Evolutionary conservation across 2,113 vertebrate genomes (phyloP).

Genomic region (Semnornis frantzii): DNA sequence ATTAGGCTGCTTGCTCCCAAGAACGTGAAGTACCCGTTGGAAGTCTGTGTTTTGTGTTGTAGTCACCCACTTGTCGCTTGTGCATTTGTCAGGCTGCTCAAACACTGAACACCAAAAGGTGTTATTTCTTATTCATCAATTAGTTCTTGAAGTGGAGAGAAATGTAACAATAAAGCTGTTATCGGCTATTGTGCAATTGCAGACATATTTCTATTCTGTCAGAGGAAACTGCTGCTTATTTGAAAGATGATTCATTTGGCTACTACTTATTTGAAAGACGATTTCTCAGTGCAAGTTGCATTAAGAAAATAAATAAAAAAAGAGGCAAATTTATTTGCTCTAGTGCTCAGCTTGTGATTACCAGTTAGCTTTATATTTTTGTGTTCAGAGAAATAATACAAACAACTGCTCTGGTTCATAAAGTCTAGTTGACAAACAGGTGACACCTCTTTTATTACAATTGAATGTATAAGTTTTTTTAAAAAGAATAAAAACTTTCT

Average conservation of each 20-base stretch:
- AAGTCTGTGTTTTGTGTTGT: not conserved
- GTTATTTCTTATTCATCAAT: not conserved
- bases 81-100: not conserved
- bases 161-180: slow-evolving; percentile 5
- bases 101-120: not conserved
- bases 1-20: not conserved
- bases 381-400: slow-evolving; percentile 53
- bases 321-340: not conserved
- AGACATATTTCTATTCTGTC: not conserved
- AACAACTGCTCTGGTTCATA: slow-evolving; percentile 38
- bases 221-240: not conserved
- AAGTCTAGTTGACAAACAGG: slow-evolving; percentile 24
- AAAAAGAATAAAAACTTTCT: slow-evolving; percentile 48
- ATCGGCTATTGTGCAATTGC: not conserved
- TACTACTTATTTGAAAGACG: not conserved
- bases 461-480: slow-evolving; percentile 63
- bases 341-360: slow-evolving; percentile 11
- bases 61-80: not conserved
- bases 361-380: slow-evolving; percentile 51
- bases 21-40: slow-evolving; percentile 16
- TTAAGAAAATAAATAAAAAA: not conserved
- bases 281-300: not conserved
- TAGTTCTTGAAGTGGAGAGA: not conserved
- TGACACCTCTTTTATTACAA: slow-evolving; percentile 19
- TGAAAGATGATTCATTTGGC: slow-evolving; percentile 3